Evolutionary conservation across 2,888 invertebrate genomes (phyloP), one percentile per base, ranked within the genome.

Genomic region (Lacanobia oleracea): DNA sequence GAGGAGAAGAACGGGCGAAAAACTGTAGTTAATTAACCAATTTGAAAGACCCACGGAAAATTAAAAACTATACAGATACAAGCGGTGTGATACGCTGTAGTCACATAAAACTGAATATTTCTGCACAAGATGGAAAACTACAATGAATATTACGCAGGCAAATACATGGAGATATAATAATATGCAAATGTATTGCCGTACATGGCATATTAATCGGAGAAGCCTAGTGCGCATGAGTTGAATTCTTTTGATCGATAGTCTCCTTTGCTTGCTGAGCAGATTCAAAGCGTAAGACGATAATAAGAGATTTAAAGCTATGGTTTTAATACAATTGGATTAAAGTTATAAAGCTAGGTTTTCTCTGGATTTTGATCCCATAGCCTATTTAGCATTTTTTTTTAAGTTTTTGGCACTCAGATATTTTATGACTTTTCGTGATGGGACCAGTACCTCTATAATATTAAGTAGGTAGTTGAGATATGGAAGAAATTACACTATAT

Each of bases 111-210:
- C 33, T 18, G 3, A 54, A 67, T 48, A 54, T 62, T 77, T 50
- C 65, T 27, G 12, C 10, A 59, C 12, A 48, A 72, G 21, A 67
- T 65, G 79, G 83, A 79, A 79, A 83, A 79, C 37, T 72, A 72
- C 79, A 66, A 48, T 14, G 12, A 0, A 43, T 59, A 82, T 78
- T 72, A 72, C 63, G 79, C 56, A 82, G 37, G 63, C 27, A 82
- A 72, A 82, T 82, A 61, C 37, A 67, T 61, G 27, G 37, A 61
- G 57, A 72, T 82, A 82, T 21, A 67, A 79, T 65, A 67, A 67
- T 67, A 72, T 79, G 83, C 61, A 45, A 82, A 72, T 67, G 9
- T 27, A 18, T 48, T 16, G 8, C 43, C 45, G 4, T 77, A 50
- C 23, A 77, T 65, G 50, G 64, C 56, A 79, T 72, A 79, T 67